Percentiles rank a stretch among this genome's conserved stretches.
phyloP scores from a whole-genome alignment of 2,888 invertebrate species.

The Cylindroiulus punctatus region DNA sequence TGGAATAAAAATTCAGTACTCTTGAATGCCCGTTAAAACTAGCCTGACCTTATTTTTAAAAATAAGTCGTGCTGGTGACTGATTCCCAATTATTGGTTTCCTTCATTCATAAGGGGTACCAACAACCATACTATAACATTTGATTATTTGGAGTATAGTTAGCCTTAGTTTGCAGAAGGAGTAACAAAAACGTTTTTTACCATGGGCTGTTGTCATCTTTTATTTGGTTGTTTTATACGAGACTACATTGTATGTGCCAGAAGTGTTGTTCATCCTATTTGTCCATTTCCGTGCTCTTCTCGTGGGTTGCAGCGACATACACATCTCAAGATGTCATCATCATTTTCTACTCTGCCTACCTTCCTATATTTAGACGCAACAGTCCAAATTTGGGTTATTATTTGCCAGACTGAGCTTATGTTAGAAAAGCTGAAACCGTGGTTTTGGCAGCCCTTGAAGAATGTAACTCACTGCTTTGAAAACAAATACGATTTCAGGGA shows the following conservation, averaged over 20 bases:
- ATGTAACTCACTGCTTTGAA: constrained; percentile 4
- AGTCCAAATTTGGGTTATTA: constrained; percentile 47
- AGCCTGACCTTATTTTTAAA: constrained; percentile 26
- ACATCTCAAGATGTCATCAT: constrained; percentile 34
- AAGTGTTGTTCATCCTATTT: background rate
- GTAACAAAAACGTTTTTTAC: no score
- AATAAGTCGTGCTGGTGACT: constrained; percentile 24
- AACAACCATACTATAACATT: background rate
- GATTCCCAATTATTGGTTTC: constrained; percentile 20
- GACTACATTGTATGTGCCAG: background rate
- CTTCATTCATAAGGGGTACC: background rate
- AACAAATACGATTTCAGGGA: constrained; percentile 12
- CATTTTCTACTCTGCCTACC: constrained; percentile 34
- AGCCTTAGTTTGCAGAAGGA: no score
- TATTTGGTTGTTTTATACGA: background rate
- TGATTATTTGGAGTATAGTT: no score
- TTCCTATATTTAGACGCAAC: constrained; percentile 35
- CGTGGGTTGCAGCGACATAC: constrained; percentile 8
- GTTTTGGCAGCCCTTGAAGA: constrained; percentile 16
- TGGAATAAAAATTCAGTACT: constrained; percentile 3
- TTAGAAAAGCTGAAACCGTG: constrained; percentile 42
- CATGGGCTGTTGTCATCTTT: background rate
- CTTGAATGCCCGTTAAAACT: background rate
- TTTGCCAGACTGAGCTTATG: constrained; percentile 47
- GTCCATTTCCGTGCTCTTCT: background rate